Percentiles rank a stretch among this genome's conserved stretches.
phyloP scores from a whole-genome alignment of 2,888 invertebrate genomes.

The Ophioninae sp. region DNA sequence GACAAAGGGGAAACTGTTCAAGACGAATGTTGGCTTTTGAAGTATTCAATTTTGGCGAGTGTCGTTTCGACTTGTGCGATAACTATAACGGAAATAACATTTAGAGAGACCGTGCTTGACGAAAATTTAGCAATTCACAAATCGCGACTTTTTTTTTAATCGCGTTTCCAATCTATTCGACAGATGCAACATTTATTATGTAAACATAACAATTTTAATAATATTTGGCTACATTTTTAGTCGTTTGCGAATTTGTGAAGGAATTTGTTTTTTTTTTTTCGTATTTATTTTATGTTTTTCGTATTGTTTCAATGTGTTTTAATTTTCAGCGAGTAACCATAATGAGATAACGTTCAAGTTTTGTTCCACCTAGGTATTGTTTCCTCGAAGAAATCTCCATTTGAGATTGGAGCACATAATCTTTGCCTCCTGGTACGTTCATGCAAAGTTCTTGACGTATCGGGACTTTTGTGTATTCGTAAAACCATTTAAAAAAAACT shows the following conservation, averaged over 20 bases:
- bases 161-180: too few relatives aligned
- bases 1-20: background rate
- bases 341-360: background rate
- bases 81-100: too few relatives aligned
- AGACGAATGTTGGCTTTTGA: background rate
- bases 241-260: too few relatives aligned
- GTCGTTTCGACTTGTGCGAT: background rate
- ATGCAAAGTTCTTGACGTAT: conserved; percentile 44
- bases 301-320: background rate
- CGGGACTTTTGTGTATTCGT: conserved; percentile 1
- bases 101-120: too few relatives aligned
- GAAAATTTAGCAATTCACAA: too few relatives aligned
- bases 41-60: background rate
- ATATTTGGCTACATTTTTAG: too few relatives aligned
- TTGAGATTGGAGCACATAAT: conserved; percentile 33
- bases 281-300: background rate
- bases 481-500: background rate
- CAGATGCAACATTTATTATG: too few relatives aligned
- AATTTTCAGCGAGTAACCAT: background rate
- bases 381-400: conserved; percentile 48
- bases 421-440: conserved; percentile 51
- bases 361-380: conserved; percentile 53
- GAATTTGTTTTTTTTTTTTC: background rate
- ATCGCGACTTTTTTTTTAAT: too few relatives aligned
- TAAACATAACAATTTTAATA: too few relatives aligned